These are phyloP conservation scores for Drosophila dunni DNA, from an alignment of 1,140 invertebrate species.

Conservation along the genomic window DNA sequence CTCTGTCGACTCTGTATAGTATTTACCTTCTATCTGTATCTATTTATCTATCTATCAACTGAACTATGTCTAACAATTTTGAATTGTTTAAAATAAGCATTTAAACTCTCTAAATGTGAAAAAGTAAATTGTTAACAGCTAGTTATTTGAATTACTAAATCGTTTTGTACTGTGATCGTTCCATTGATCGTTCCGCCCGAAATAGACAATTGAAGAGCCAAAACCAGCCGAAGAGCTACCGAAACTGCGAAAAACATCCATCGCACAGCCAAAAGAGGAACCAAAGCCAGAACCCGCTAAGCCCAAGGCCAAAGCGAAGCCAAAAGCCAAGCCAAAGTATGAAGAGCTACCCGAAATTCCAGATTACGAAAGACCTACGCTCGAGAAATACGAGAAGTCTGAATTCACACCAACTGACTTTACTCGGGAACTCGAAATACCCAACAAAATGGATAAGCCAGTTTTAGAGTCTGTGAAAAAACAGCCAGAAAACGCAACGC, in stretches of 20 bases:
- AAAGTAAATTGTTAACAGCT: too few species aligned
- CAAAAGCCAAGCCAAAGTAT: constrained; percentile 86
- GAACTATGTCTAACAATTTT: neutral
- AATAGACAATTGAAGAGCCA: constrained; percentile 58
- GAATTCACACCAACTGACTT: constrained; percentile 78
- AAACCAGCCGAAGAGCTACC: constrained; percentile 76
- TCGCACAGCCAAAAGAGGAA: constrained; percentile 68
- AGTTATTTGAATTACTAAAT: neutral
- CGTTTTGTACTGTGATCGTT: constrained; percentile 13
- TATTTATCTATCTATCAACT: constrained; percentile 21
- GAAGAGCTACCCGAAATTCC: constrained; percentile 91
- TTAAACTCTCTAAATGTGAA: too few species aligned
- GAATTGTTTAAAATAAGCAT: neutral
- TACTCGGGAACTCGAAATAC: constrained; percentile 71
- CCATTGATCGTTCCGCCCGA: neutral
- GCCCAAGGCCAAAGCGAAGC: constrained; percentile 85
- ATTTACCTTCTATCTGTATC: constrained; percentile 12
- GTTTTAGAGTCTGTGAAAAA: constrained; percentile 59
- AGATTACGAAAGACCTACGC: constrained; percentile 87
- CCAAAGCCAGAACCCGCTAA: constrained; percentile 76
- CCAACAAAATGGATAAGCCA: constrained; percentile 82
- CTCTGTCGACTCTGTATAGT: neutral
- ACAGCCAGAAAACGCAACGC: constrained; percentile 38
- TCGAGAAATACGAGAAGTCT: constrained; percentile 87
- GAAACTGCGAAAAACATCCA: constrained; percentile 79